Evolutionary conservation across 2,113 vertebrate species (phyloP), one percentile per base, ranked within the genome.

Genomic region (Verasper variegatus): DNA sequence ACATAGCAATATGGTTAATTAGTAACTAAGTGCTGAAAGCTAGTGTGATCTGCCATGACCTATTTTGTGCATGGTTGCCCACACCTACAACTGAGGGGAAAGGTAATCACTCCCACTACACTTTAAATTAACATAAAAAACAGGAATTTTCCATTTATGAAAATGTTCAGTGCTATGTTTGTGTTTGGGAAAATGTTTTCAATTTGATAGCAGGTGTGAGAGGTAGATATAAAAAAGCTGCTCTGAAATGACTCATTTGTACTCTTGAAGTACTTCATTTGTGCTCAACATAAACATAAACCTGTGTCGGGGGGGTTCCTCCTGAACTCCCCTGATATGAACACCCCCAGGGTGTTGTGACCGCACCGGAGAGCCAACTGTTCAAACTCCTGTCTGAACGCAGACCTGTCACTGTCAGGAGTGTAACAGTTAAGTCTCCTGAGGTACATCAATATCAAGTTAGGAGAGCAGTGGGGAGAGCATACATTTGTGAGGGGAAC

Each of bases 1-100:
- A 40, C 59, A 51, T 17, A 55, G 15, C 23, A 35, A n/a, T 17
- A 14, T 58, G 18, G 64, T 14, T 74, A 81, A 81, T 85, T 71
- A 69, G 37, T 2, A 0, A 24, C n/a, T 76, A 52, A 71, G 51
- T 64, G 77, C 56, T 71, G 5, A 12, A 69, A 70, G 68, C 55
- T 37, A n/a, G 64, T 10, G 17, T 3, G 6, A 3, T 60, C 24
- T 27, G 58, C 18, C 40, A 7, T 26, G 21, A 21, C 26, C 37
- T 52, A n/a, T 61, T 2, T 21, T 67, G 2, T 68, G 45, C n/a
- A 49, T 40, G 27, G 59, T 26, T 56, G 14, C 60, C 61, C 37
- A 20, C 27, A 37, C 69, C 47, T 2, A 42, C n/a, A 3, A 42
- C 60, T 57, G 13, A 56, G 54, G 54, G 21, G 5, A 24, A 23